Percentiles rank a stretch among this genome's conserved stretches.
These are phyloP conservation scores for Mimumesa dahlbomi DNA, from an alignment of 2,888 invertebrate genomes.

Conservation along the genomic window DNA sequence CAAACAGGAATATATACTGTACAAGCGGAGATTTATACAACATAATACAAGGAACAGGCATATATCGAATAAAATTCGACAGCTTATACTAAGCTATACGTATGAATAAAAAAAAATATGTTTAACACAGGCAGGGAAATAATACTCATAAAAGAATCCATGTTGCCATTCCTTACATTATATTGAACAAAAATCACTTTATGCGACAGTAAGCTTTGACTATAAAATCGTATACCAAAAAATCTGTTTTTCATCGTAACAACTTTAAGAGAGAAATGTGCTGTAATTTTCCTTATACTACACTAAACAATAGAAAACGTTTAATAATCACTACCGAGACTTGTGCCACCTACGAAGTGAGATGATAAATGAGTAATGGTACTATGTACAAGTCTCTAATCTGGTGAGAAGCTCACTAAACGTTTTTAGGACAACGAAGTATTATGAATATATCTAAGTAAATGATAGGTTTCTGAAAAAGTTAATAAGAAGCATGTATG, in stretches of 20 bases:
- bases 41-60: conserved; percentile 56
- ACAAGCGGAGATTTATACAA: conserved; percentile 70
- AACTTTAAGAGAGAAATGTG: conserved; percentile 1
- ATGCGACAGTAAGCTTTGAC: conserved; percentile 19
- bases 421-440: conserved; percentile 6
- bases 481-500: conserved; percentile 69
- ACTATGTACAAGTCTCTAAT: conserved; percentile 34
- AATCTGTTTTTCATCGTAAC: not conserved
- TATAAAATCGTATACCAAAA: conserved; percentile 1
- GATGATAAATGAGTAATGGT: conserved; percentile 28
- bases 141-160: no score
- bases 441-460: conserved; percentile 37
- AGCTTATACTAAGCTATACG: no score
- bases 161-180: conserved; percentile 35
- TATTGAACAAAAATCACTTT: conserved; percentile 43
- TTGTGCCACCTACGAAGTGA: conserved; percentile 37
- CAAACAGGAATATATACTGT: conserved; percentile 68
- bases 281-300: not conserved
- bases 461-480: conserved; percentile 28
- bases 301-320: conserved; percentile 13
- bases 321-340: conserved; percentile 14
- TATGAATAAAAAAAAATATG: no score
- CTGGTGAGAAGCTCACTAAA: conserved; percentile 17
- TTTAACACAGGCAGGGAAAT: no score
- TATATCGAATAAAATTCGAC: conserved; percentile 16